Base-by-base conservation (phyloP, 2,888 invertebrate species). In the Philereme vetulata region DNA sequence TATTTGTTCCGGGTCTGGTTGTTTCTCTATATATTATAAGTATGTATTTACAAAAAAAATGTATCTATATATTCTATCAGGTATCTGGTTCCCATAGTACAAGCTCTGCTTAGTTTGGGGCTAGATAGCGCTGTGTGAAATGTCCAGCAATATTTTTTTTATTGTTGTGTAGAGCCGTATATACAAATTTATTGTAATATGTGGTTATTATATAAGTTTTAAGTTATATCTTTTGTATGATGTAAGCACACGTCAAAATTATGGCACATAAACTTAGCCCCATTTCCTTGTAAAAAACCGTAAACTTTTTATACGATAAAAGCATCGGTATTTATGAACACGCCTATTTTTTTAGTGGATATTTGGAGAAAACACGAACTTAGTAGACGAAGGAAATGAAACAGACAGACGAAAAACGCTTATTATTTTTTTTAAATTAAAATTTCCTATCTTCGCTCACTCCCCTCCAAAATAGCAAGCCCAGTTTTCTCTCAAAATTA, bases 391-490 rank as follows among this genome's bases (percentile, higher is more conserved):
- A 70, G 62, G 67, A 66, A 77, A 72, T 72, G 70, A 73, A 74
- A 76, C 70, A 72, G 71, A 70, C 72, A 62, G 71, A 71, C 64
- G 70, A 74, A 77, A 77, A 78, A 75, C 72, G 70, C 72, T 77
- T 78, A 77, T 78, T 78, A 79, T 78, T 78, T 77, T 76, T 77
- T 75, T 71, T 66, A 70, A 78, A 80, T 79, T 76, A 80, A 78
- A 77, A 70, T 72, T 74, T 77, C 72, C 75, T 75, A 76, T 78
- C 76, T 77, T 68, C 64, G 71, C 72, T 65, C 70, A 69, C 71
- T 78, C 78, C 78, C 78, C 74, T 70, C 68, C 70, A 70, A 73
- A 76, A 76, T 63, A 59, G 75, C 77, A 70, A 70, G 74, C 76
- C 73, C 77, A 72, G 78, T 78, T 78, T 77, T 70, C 70, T 72